A percentile compares a stretch with the other conserved stretches of the same genome.
These are phyloP conservation scores for Mormyrus proboscirostris DNA, from an alignment of 2,797 vertebrate species.

Conservation along the genomic window DNA sequence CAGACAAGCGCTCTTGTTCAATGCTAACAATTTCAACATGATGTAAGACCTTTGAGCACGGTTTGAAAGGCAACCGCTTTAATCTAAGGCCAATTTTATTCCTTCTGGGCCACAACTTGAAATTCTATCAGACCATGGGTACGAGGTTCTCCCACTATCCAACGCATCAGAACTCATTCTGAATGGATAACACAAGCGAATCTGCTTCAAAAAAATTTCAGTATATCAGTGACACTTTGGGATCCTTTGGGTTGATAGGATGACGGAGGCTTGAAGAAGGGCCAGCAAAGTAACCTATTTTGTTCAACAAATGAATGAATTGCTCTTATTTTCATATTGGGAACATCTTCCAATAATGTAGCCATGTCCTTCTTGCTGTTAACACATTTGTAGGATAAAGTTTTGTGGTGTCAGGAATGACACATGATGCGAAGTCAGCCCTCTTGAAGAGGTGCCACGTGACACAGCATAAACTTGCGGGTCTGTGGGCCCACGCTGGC, in stretches of 20 bases:
- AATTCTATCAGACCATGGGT: not conserved
- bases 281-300: not conserved
- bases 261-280: not conserved
- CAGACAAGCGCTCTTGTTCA: not conserved
- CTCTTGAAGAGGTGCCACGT: not conserved
- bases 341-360: not conserved
- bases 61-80: not conserved
- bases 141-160: not conserved
- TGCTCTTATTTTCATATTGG: not conserved
- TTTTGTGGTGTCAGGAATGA: not conserved
- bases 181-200: not conserved
- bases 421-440: not conserved
- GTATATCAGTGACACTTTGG: slow-evolving; percentile 9
- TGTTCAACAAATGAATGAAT: not conserved
- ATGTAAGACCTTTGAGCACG: not conserved
- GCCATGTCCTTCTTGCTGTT: not conserved
- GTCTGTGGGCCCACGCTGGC: not conserved
- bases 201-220: not conserved
- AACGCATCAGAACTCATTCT: not conserved
- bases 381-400: not conserved
- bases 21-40: not conserved
- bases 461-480: not conserved
- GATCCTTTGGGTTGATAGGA: slow-evolving; percentile 28
- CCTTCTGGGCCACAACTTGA: not conserved
- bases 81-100: not conserved